phyloP scores from a whole-genome alignment of 2,797 vertebrate species.

The Pseudomugil gertrudae region DNA sequence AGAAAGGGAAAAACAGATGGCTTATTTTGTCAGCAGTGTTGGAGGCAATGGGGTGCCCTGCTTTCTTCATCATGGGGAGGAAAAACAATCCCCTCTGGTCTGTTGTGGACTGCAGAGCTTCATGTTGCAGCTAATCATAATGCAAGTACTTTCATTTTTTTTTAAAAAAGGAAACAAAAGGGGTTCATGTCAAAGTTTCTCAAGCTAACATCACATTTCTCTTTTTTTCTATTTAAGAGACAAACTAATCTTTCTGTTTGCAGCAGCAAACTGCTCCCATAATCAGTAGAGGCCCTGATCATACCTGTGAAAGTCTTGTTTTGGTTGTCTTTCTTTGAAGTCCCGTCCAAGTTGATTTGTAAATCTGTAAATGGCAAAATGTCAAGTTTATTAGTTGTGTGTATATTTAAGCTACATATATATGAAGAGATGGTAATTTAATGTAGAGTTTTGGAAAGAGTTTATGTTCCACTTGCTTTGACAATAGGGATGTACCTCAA shows the following conservation, averaged over 20 bases:
- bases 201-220: constrained; percentile 1
- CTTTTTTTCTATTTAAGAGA: constrained; percentile 19
- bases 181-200: constrained; percentile 4
- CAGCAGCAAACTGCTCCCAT: not conserved
- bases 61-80: not conserved
- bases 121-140: constrained; percentile 56
- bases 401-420: constrained; percentile 71
- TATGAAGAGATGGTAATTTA: constrained; percentile 60
- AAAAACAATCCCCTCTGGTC: constrained; percentile 26
- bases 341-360: constrained; percentile 61
- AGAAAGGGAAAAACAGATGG: constrained; percentile 20
- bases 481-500: constrained; percentile 57
- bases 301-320: constrained; percentile 10
- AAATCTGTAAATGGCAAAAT: constrained; percentile 78
- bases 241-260: constrained; percentile 2
- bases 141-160: constrained; percentile 37
- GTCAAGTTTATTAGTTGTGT: constrained; percentile 65
- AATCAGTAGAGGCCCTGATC: constrained; percentile 14
- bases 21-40: constrained; percentile 35
- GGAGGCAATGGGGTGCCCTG: constrained; percentile 31
- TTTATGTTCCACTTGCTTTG: constrained; percentile 58
- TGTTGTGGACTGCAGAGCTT: constrained; percentile 60
- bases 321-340: constrained; percentile 48
- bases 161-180: constrained; percentile 5
- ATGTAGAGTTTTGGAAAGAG: constrained; percentile 48